Evolutionary conservation across 2,888 invertebrate species (phyloP).

Genomic region (Altica lythri): DNA sequence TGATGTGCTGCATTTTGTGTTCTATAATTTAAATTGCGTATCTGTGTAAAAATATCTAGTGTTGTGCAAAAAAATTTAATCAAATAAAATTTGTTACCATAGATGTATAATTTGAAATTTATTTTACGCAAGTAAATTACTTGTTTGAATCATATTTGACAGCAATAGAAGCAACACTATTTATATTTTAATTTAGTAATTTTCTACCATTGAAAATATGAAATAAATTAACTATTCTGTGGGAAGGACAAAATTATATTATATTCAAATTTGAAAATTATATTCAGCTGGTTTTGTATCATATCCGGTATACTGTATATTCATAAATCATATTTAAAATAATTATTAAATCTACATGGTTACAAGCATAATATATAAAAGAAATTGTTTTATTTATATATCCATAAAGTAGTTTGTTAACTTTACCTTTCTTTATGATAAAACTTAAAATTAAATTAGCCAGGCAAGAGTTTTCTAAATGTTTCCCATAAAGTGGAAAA

Average conservation of each 20-base stretch:
- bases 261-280: too few species aligned
- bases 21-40: neutral
- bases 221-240: conserved; percentile 30
- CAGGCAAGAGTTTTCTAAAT: too few species aligned
- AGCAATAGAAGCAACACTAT: conserved; percentile 24
- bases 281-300: too few species aligned
- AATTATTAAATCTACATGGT: too few species aligned
- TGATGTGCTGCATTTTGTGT: neutral
- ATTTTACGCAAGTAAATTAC: conserved; percentile 19
- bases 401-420: too few species aligned
- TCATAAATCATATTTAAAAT: too few species aligned
- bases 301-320: too few species aligned
- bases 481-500: too few species aligned
- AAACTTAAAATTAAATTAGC: too few species aligned
- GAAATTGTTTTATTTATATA: too few species aligned
- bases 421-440: too few species aligned
- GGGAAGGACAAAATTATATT: conserved; percentile 17
- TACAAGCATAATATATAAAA: too few species aligned
- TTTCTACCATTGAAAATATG: conserved; percentile 26
- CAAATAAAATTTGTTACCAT: conserved; percentile 1
- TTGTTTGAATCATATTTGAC: conserved; percentile 26
- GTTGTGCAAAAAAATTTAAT: conserved; percentile 7
- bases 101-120: conserved; percentile 13
- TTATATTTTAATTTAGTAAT: conserved; percentile 29
- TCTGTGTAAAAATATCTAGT: conserved; percentile 8